Percentiles rank a stretch among this genome's conserved stretches.
Evolutionary conservation across 1,140 invertebrate species (phyloP).

Genomic region (Drosophila saltans): DNA sequence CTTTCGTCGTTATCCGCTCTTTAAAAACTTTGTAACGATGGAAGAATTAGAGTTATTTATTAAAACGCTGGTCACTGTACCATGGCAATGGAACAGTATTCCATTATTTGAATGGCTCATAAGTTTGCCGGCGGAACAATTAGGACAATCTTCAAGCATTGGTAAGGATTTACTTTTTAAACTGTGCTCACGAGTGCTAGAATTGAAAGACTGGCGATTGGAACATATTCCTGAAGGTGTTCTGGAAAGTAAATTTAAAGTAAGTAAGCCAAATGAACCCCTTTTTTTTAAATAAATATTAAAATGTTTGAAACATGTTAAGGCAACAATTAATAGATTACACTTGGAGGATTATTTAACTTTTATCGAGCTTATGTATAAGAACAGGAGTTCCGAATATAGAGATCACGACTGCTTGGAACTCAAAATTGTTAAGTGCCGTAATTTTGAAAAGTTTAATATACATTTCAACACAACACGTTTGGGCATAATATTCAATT

Average conservation of each 20-base stretch:
- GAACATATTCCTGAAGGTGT: no score
- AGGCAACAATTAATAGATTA: not conserved
- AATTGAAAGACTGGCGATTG: no score
- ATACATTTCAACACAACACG: not conserved
- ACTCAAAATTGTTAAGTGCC: not conserved
- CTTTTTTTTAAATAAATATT: no score
- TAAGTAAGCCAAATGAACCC: no score
- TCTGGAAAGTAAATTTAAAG: no score
- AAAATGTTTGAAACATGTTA: not conserved
- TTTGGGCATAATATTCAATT: not conserved
- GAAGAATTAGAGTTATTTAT: slow-evolving; percentile 26
- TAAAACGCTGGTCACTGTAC: slow-evolving; percentile 26
- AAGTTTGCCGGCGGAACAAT: not conserved
- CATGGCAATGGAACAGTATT: not conserved
- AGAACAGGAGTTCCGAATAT: not conserved
- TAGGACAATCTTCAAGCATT: not conserved
- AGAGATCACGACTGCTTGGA: not conserved
- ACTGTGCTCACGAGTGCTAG: no score
- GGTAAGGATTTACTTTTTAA: no score
- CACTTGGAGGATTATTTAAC: not conserved
- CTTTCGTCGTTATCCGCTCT: slow-evolving; percentile 19
- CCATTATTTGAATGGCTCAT: not conserved
- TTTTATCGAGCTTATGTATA: not conserved
- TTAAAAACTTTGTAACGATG: slow-evolving; percentile 1
- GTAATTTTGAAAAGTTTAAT: not conserved